Percentiles rank a stretch among this genome's conserved stretches.
Conservation (phyloP, 2,888 invertebrate genomes). For the Drosophila algonquin region DNA sequence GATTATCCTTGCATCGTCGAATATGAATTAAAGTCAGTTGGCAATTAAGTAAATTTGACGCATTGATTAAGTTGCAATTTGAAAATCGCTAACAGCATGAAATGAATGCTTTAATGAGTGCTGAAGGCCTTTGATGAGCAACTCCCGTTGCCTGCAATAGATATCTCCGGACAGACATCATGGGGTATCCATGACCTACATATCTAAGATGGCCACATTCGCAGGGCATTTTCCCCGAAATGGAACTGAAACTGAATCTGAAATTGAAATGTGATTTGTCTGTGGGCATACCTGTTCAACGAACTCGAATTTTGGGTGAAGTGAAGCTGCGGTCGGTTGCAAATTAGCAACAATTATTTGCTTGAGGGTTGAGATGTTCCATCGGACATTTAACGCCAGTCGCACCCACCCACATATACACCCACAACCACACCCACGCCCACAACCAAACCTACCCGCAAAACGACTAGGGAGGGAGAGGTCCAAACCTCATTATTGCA, state of each 20-base stretch:
- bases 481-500: constrained; percentile 19
- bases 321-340: background rate
- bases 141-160: too few species aligned
- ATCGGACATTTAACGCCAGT: constrained; percentile 39
- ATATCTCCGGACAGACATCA: too few species aligned
- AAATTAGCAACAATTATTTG: constrained; percentile 40
- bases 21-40: too few species aligned
- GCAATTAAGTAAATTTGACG: too few species aligned
- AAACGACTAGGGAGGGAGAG: background rate
- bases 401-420: constrained; percentile 1
- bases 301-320: background rate
- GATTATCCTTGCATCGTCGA: too few species aligned
- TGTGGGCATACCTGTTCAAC: background rate
- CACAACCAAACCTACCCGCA: constrained; percentile 11
- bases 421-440: background rate
- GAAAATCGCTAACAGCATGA: too few species aligned
- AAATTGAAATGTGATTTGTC: background rate
- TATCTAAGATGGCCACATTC: too few species aligned
- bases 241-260: background rate
- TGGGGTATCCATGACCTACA: too few species aligned
- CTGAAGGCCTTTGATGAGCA: too few species aligned
- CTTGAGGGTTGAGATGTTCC: constrained; percentile 12
- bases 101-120: too few species aligned
- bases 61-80: too few species aligned
- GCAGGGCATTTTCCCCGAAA: too few species aligned